These are phyloP conservation scores for Lutjanus erythropterus DNA, from an alignment of 2,113 vertebrate species.

Conservation along the genomic window DNA sequence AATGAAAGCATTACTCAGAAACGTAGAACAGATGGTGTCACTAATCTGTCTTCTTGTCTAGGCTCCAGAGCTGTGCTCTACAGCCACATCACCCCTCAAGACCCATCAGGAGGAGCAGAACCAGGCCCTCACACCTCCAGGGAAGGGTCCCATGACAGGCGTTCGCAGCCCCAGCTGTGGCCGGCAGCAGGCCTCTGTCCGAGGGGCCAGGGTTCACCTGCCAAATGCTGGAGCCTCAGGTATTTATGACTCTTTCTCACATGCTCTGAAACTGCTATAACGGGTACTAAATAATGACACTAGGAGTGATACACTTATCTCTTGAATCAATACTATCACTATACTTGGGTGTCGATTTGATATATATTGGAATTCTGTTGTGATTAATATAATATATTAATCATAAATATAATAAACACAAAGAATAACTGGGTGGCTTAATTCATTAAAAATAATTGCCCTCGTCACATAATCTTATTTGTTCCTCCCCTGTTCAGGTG, in stretches of 20 bases:
- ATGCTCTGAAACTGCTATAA: background rate
- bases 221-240: conserved; percentile 75
- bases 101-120: conserved; percentile 90
- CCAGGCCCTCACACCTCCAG: conserved; percentile 88
- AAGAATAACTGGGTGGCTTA: background rate
- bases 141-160: conserved; percentile 86
- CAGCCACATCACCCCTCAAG: conserved; percentile 90
- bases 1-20: background rate
- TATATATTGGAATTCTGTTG: no score
- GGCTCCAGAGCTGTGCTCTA: conserved; percentile 89
- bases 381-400: no score
- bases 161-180: conserved; percentile 91
- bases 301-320: no score
- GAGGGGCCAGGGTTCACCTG: conserved; percentile 85
- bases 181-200: conserved; percentile 87
- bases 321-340: no score
- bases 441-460: background rate
- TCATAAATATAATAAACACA: no score
- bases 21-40: conserved; percentile 7
- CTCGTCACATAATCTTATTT: background rate
- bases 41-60: conserved; percentile 56
- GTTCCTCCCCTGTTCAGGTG: conserved; percentile 78
- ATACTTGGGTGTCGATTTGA: no score
- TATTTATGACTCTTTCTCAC: conserved; percentile 22
- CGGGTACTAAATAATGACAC: background rate